These are phyloP conservation scores for Eulemur mongoz DNA, from an alignment of 2,797 vertebrate genomes.

Conservation along the genomic window DNA sequence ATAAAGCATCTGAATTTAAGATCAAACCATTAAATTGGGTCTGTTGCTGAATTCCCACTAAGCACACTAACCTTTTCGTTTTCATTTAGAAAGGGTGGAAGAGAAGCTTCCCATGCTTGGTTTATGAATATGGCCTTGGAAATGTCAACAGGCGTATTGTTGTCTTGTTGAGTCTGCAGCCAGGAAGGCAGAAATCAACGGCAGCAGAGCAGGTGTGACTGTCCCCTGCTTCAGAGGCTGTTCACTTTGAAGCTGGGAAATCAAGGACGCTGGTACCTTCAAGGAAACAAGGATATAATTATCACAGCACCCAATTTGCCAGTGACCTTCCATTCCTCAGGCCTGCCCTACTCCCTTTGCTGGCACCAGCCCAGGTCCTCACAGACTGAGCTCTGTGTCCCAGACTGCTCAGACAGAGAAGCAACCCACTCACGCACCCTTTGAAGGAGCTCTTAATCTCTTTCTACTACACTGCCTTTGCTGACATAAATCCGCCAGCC, in stretches of 20 bases:
- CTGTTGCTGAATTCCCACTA: neutral
- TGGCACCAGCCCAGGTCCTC: constrained; percentile 71
- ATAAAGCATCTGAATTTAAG: neutral
- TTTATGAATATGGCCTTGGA: constrained; percentile 67
- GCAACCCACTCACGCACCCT: constrained; percentile 52
- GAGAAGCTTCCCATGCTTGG: constrained; percentile 21
- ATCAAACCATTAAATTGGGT: neutral
- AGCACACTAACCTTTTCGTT: neutral
- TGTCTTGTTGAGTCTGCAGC: constrained; percentile 76
- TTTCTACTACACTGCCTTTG: constrained; percentile 7
- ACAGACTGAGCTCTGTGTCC: constrained; percentile 62
- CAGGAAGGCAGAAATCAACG: constrained; percentile 79
- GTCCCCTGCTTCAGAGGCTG: too few species aligned
- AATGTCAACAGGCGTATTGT: constrained; percentile 69
- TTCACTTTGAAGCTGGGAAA: constrained; percentile 74
- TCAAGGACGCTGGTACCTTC: constrained; percentile 75
- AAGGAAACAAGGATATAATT: constrained; percentile 79
- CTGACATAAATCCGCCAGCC: constrained; percentile 66
- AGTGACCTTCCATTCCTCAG: constrained; percentile 77
- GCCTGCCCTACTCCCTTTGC: constrained; percentile 61
- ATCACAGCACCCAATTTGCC: constrained; percentile 65
- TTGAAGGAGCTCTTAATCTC: constrained; percentile 70
- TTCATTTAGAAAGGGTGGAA: constrained; percentile 19
- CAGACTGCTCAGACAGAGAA: constrained; percentile 19
- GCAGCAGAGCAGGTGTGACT: constrained; percentile 77